Conservation (phyloP, 1,140 invertebrate genomes). For the Caenorhabditis latens region DNA sequence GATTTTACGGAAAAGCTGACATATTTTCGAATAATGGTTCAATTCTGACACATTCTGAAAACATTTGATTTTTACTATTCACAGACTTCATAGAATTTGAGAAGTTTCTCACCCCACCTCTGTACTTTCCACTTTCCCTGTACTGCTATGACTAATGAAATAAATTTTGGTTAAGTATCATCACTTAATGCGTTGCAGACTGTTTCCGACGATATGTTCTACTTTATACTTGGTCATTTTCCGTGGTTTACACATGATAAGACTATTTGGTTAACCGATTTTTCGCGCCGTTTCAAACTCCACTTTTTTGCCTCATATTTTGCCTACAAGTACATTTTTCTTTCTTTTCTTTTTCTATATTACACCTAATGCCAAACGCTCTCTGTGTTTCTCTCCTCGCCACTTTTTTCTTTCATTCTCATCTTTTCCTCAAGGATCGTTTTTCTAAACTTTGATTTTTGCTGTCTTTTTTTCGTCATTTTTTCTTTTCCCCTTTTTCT, state of each 20-base stretch:
- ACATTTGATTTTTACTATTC: too few relatives aligned
- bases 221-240: background rate
- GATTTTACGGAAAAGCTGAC: too few relatives aligned
- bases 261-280: constrained; percentile 45
- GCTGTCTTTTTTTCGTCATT: background rate
- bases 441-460: constrained; percentile 6
- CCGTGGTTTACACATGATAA: constrained; percentile 18
- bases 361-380: background rate
- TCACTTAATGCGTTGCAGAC: background rate
- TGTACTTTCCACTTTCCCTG: too few relatives aligned
- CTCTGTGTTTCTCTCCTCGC: too few relatives aligned
- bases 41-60: too few relatives aligned
- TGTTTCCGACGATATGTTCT: background rate
- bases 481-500: background rate
- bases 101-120: too few relatives aligned
- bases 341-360: background rate
- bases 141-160: too few relatives aligned
- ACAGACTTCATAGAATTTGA: too few relatives aligned
- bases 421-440: constrained; percentile 36
- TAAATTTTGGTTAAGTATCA: too few relatives aligned
- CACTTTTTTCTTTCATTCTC: background rate
- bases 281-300: constrained; percentile 14
- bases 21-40: too few relatives aligned
- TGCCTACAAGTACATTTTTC: constrained; percentile 5
- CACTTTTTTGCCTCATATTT: constrained; percentile 3